Percentiles rank a stretch among this genome's conserved stretches.
These are phyloP conservation scores for Heliconius hermathena DNA, from an alignment of 1,140 invertebrate species.

Conservation along the genomic window DNA sequence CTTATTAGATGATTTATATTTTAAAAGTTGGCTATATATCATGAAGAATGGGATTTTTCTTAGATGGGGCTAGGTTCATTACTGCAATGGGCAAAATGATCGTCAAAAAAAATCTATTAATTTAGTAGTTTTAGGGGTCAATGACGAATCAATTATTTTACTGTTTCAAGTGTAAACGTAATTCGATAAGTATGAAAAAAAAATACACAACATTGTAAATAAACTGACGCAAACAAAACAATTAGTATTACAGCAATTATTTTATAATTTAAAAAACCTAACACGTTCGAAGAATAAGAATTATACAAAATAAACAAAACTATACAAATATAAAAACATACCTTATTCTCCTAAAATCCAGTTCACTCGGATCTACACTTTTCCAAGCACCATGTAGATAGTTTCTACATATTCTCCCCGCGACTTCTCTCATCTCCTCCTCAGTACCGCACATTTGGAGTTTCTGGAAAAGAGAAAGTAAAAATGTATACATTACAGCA, in stretches of 20 bases:
- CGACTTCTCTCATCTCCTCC: slow-evolving; percentile 89
- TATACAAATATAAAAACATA: slow-evolving; percentile 59
- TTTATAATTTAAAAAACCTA: no score
- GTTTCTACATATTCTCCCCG: slow-evolving; percentile 92
- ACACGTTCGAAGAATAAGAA: no score
- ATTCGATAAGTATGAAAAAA: no score
- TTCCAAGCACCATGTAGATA: slow-evolving; percentile 95
- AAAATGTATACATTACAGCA: neutral
- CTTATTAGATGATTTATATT: neutral
- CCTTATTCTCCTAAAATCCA: slow-evolving; percentile 92
- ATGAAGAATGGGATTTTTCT: neutral
- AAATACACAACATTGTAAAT: no score
- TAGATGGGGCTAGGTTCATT: neutral
- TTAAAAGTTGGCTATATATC: neutral
- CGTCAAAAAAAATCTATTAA: no score
- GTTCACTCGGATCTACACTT: slow-evolving; percentile 87
- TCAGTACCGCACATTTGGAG: slow-evolving; percentile 79
- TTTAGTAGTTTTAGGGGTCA: no score
- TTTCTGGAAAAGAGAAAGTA: slow-evolving; percentile 56
- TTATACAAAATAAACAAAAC: no score
- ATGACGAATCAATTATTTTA: no score
- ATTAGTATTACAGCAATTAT: no score
- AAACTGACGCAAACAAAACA: no score
- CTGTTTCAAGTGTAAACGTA: no score
- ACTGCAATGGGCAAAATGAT: no score